These are phyloP conservation scores for Cylas formicarius DNA, from an alignment of 1,140 invertebrate species.

Conservation along the genomic window DNA sequence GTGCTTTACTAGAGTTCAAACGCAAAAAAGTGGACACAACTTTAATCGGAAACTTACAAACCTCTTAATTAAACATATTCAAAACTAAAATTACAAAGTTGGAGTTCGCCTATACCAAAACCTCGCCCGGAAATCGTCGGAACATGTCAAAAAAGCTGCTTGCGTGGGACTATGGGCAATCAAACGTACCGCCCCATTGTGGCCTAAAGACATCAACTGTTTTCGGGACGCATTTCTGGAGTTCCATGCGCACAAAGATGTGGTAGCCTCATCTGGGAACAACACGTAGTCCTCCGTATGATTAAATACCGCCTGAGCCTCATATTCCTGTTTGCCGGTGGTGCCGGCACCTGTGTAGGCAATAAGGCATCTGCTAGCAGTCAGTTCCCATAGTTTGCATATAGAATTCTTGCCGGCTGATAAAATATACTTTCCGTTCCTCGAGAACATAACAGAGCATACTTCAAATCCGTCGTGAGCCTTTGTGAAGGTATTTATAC, in stretches of 20 bases:
- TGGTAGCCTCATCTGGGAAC: constrained; percentile 97
- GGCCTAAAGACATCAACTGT: constrained; percentile 85
- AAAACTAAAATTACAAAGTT: constrained; percentile 37
- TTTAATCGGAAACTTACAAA: too few relatives aligned
- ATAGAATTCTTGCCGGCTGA: constrained; percentile 94
- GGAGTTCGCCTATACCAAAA: constrained; percentile 87
- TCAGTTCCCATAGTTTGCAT: constrained; percentile 96
- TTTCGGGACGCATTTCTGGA: constrained; percentile 90
- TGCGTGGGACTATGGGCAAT: constrained; percentile 93
- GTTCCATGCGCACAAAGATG: constrained; percentile 98
- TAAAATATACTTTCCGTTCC: constrained; percentile 97
- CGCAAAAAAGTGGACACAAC: too few relatives aligned
- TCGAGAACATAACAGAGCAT: constrained; percentile 87
- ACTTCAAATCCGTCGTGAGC: constrained; percentile 94
- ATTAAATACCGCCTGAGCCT: constrained; percentile 93
- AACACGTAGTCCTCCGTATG: constrained; percentile 98
- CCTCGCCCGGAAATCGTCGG: constrained; percentile 92
- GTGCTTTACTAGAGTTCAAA: too few relatives aligned
- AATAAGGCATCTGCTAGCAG: constrained; percentile 91
- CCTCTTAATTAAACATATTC: too few relatives aligned
- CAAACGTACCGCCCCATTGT: constrained; percentile 86
- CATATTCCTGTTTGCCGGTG: constrained; percentile 87
- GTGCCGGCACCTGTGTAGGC: constrained; percentile 81
- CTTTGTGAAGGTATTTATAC: constrained; percentile 86
- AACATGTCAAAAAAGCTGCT: constrained; percentile 94